Evolutionary conservation across 2,113 vertebrate genomes (phyloP).

Genomic region (Cariama cristata): DNA sequence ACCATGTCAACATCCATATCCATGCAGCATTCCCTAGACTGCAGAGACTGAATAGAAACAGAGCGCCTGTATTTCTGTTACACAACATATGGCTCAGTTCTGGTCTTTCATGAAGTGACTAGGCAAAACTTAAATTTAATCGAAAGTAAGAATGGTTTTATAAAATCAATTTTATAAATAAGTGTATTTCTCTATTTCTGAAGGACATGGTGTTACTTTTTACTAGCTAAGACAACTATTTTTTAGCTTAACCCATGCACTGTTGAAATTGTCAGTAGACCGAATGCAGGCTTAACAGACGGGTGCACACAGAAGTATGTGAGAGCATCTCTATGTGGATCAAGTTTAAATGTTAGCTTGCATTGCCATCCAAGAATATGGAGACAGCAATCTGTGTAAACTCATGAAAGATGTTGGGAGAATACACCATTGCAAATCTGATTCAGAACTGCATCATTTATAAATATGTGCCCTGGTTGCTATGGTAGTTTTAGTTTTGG

Average conservation of each 20-base stretch:
- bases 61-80: background rate
- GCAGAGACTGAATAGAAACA: background rate
- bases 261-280: background rate
- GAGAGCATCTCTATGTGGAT: background rate
- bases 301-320: background rate
- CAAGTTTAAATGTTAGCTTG: conserved; percentile 8
- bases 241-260: conserved; percentile 22
- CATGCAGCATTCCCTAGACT: background rate
- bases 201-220: background rate
- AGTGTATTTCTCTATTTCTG: background rate
- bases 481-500: conserved; percentile 44
- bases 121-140: background rate
- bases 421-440: background rate
- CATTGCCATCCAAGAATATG: background rate
- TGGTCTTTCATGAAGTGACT: background rate
- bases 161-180: conserved; percentile 15
- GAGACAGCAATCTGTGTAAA: background rate
- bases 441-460: conserved; percentile 19
- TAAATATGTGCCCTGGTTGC: conserved; percentile 43
- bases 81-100: background rate
- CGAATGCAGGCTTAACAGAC: conserved; percentile 15
- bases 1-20: background rate
- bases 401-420: background rate
- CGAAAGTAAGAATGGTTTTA: background rate
- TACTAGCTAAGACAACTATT: conserved; percentile 7